A percentile compares a stretch with the other conserved stretches of the same genome.
Conservation (phyloP, 2,888 invertebrate genomes). For the Saturnia japonica region DNA sequence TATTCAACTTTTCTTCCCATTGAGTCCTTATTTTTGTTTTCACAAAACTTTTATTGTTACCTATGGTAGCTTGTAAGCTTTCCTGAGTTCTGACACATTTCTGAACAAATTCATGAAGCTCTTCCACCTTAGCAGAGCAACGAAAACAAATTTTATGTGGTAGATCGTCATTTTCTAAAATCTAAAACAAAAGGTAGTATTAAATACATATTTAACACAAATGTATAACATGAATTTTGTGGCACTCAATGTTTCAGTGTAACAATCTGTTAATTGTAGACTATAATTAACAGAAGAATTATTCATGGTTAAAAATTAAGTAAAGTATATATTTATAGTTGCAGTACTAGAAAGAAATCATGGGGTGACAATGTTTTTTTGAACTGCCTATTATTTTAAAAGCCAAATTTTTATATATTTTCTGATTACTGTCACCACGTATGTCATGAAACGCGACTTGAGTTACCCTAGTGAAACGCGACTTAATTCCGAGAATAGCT, state of each 20-base stretch:
- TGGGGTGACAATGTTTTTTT: too few relatives aligned
- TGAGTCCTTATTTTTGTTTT: slow-evolving; percentile 60
- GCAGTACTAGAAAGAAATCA: too few relatives aligned
- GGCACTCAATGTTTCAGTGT: not conserved
- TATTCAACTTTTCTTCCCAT: slow-evolving; percentile 71
- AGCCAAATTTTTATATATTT: too few relatives aligned
- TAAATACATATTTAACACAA: not conserved
- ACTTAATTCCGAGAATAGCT: too few relatives aligned
- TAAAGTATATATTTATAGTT: too few relatives aligned
- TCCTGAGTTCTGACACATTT: slow-evolving; percentile 73
- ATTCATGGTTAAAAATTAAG: too few relatives aligned
- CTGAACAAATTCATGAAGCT: slow-evolving; percentile 72
- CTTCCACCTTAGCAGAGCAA: slow-evolving; percentile 77
- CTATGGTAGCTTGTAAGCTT: slow-evolving; percentile 53
- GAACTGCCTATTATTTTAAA: too few relatives aligned
- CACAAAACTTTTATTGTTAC: slow-evolving; percentile 45
- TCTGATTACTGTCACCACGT: too few relatives aligned
- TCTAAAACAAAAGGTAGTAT: slow-evolving; percentile 50
- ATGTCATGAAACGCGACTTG: too few relatives aligned
- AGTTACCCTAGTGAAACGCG: too few relatives aligned
- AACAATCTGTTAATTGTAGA: too few relatives aligned
- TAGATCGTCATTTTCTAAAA: slow-evolving; percentile 73
- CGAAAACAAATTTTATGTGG: slow-evolving; percentile 80
- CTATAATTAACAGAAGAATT: too few relatives aligned
- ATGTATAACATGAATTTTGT: not conserved